Percentiles rank a stretch among this genome's conserved stretches.
Conservation (phyloP, 2,888 invertebrate species). For the Eudasyphora cyanicolor region DNA sequence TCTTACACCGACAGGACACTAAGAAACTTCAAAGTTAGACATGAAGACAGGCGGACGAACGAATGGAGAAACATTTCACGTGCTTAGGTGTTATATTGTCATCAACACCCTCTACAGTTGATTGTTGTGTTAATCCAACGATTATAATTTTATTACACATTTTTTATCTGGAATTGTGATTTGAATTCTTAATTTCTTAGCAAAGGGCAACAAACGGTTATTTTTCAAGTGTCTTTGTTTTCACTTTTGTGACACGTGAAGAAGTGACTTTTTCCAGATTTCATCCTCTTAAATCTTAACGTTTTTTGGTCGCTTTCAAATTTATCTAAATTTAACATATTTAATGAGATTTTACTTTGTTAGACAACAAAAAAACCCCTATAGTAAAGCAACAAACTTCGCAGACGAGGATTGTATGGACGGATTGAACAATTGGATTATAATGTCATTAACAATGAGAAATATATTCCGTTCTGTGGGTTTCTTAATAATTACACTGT, state of each 20-base stretch:
- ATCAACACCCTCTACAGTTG: constrained; percentile 44
- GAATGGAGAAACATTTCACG: constrained; percentile 25
- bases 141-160: constrained; percentile 59
- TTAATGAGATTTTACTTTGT: constrained; percentile 21
- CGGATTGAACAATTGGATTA: neutral
- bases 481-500: too few relatives aligned
- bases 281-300: neutral
- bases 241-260: neutral
- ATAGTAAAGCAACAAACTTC: neutral
- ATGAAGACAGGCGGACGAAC: neutral
- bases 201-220: neutral
- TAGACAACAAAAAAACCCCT: neutral
- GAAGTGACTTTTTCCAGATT: neutral
- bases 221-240: neutral
- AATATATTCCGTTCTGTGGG: neutral
- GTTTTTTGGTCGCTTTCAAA: neutral
- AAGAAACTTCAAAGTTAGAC: constrained; percentile 11
- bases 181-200: constrained; percentile 44
- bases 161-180: constrained; percentile 20
- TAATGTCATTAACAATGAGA: neutral
- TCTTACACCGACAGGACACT: constrained; percentile 1
- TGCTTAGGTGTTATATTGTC: constrained; percentile 58
- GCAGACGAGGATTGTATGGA: neutral
- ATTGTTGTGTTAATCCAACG: constrained; percentile 57
- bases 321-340: constrained; percentile 23